Base-by-base conservation (phyloP, 2,888 invertebrate species). In the Lingula anatina region DNA sequence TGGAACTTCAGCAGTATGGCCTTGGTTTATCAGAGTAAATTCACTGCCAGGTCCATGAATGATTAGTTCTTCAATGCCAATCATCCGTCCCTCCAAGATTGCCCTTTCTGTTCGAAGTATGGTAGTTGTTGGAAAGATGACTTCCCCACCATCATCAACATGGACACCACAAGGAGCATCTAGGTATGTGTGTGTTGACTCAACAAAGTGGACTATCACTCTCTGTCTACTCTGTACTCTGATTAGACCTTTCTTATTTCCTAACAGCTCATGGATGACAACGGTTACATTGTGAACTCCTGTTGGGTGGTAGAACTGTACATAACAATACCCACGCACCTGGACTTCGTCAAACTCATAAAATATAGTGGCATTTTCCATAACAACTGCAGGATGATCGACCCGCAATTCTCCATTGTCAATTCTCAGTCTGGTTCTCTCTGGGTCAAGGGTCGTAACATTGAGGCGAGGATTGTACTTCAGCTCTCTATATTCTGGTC, bases 81-180 rank as follows among this genome's bases (percentile, higher is more conserved):
- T 50, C 50, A 67, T 44, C 21, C 54, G 49, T 12, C 67, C 67
- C 20, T 58, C 60, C 12, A 66, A 50, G 24, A 64, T 54, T 5
- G 57, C 55, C 37, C 53, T 57, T 51, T 66, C 63, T 15, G 65
- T 45, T 3, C 58, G 51, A 28, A 64, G 49, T 26, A 60, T 52
- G 31, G 64, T 54, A 5, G 51, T 52, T 15, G 61, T 61, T 21
- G 67, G 67, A 2, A 67, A 52, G 38, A 66, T 55, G 36, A 62
- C 49, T 50, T 65, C 64, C 20, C 65, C 67, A n/a, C 56, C 60
- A 5, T 26, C 26, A 40, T 67, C 63, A 0, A 67, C 57, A 50
- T 64, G 62, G 46, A 67, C 57, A 21, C 65, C 66, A 56, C 66
- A 64, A 12, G 67, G 66, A 7, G 64, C 53, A 48, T 65, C 64